Percentiles rank a stretch among this genome's conserved stretches.
phyloP scores from a whole-genome alignment of 2,113 vertebrate genomes.

The cattle (Bos taurus) region DNA sequence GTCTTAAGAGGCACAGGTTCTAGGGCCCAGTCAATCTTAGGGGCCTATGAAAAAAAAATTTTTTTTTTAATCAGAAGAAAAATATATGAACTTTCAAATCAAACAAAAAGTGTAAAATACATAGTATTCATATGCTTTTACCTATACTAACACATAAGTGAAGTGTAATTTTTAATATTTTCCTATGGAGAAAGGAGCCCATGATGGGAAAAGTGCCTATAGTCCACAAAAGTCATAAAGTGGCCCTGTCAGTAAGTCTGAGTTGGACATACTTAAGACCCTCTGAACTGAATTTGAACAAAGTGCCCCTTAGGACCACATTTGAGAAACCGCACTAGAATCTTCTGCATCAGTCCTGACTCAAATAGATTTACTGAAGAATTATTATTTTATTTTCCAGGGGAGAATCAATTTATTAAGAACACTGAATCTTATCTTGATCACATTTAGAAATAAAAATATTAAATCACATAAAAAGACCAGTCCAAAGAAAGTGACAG shows the following conservation, averaged over 20 bases:
- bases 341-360: background rate
- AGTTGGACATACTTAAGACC: background rate
- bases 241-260: background rate
- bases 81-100: background rate
- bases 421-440: background rate
- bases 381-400: background rate
- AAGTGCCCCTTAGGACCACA: background rate
- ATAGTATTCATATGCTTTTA: background rate
- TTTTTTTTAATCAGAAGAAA: background rate
- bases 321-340: background rate
- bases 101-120: background rate
- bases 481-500: background rate
- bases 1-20: background rate
- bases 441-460: background rate
- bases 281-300: background rate
- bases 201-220: background rate
- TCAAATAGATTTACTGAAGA: background rate
- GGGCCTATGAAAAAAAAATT: background rate
- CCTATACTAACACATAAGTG: background rate
- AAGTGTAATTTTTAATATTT: background rate
- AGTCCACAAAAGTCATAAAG: background rate
- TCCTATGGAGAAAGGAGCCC: background rate
- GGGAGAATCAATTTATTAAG: background rate
- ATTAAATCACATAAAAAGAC: background rate
- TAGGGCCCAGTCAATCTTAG: background rate